Base-by-base conservation (phyloP, 2,113 vertebrate species). In the Trichomycterus rosablanca region DNA sequence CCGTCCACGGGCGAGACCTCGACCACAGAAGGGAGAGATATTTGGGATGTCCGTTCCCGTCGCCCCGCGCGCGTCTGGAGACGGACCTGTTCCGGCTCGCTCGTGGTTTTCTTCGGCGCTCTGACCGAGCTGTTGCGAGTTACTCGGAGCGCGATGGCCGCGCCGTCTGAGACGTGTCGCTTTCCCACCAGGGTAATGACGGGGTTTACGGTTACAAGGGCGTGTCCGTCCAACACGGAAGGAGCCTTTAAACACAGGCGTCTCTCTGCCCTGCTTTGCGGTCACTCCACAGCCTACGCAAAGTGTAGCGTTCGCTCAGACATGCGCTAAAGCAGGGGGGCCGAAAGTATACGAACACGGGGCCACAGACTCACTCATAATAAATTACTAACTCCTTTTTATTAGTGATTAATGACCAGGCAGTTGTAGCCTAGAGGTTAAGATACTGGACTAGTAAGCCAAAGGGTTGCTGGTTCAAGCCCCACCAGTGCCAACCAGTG, bases 221-320 rank as follows among this genome's bases (percentile, higher is more conserved):
- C 82, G 86, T 86, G 84, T 83, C 86, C 58, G 76, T 72, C 72
- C 76, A 74, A 80, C 73, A 73, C 67, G 74, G 64, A 77, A 78
- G 80, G 75, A 35, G 40, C 40, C 39, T 54, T 67, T 34, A 51
- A 50, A 70, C 48, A 50, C 51, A 44, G 5, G 10, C 20, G 40
- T 44, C 67, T 32, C 59, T 65, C 69, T 72, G 77, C 75, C 74
- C 78, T 72, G 12, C 26, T 35, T 16, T 48, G 37, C 57, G 43
- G 56, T 14, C 15, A 64, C 51, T 46, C 18, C 35, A 55, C n/a
- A 18, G 18, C 34, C n/a, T 23, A 8, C 9, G 34, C 34, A 2
- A 35, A 35, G 14, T 12, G 34, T 8, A 35, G 34, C 9, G 34
- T 35, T 12, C 9, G 34, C 9, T 35, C n/a, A n/a, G n/a, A n/a